phyloP scores from a whole-genome alignment of 2,797 vertebrate genomes.

The Neosilurus hyrtlii region DNA sequence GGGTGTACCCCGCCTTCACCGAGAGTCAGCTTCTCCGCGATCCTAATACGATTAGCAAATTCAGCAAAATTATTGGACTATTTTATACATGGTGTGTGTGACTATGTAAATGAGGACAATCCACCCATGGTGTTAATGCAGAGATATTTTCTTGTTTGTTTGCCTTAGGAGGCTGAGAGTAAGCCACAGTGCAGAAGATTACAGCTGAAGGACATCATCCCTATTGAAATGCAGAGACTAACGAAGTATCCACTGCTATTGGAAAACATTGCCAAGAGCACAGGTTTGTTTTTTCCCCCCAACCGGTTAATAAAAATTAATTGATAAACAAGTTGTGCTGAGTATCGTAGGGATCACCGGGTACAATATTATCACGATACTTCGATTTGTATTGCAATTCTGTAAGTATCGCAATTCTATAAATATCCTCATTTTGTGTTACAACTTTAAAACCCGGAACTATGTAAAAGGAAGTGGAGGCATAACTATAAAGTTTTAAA shows the following conservation, averaged over 20 bases:
- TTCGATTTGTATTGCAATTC: too few species aligned
- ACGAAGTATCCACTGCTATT: conserved; percentile 90
- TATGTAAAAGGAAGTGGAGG: too few species aligned
- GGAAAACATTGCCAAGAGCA: conserved; percentile 88
- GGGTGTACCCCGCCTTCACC: too few species aligned
- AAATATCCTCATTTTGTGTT: too few species aligned
- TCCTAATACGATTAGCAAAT: too few species aligned
- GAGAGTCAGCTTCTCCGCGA: too few species aligned
- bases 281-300: conserved; percentile 68
- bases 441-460: too few species aligned
- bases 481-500: too few species aligned
- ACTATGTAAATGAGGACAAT: background rate
- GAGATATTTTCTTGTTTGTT: conserved; percentile 12
- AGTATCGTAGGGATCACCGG: too few species aligned
- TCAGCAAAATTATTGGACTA: background rate
- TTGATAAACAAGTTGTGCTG: too few species aligned
- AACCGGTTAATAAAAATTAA: background rate
- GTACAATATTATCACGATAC: too few species aligned
- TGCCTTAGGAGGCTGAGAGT: conserved; percentile 83
- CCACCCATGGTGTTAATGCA: background rate
- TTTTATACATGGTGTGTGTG: background rate
- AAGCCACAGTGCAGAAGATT: conserved; percentile 85
- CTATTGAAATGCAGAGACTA: conserved; percentile 89
- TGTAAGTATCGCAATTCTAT: too few species aligned
- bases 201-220: conserved; percentile 93